Conservation (phyloP, 2,113 vertebrate species). For the Zapus hudsonius region DNA sequence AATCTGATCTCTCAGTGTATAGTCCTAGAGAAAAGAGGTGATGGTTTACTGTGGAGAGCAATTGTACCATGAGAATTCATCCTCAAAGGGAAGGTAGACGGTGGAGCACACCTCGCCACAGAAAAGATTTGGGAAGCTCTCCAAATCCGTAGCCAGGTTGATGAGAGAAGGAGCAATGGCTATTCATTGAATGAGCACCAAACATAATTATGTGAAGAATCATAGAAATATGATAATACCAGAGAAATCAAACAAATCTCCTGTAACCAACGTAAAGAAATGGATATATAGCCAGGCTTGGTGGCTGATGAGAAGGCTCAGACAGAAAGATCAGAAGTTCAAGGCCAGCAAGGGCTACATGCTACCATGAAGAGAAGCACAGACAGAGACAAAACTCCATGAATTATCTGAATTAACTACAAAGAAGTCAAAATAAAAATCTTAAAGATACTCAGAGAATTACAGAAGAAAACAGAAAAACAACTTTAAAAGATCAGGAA, state of each 20-base stretch:
- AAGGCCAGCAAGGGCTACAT: neutral
- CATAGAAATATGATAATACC: neutral
- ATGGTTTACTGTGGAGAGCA: no score
- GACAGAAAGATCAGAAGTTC: no score
- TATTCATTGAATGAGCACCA: neutral
- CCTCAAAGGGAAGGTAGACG: no score
- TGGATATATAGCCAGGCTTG: neutral
- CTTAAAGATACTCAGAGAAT: neutral
- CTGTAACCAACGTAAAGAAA: neutral
- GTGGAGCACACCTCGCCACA: neutral
- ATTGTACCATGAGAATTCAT: neutral
- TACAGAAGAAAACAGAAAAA: neutral
- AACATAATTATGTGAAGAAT: neutral
- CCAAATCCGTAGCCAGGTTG: neutral
- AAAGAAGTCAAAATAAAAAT: neutral
- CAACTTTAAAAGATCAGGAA: neutral
- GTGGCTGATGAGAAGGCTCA: no score
- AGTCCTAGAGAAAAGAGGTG: neutral
- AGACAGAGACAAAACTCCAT: neutral
- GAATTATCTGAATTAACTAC: neutral
- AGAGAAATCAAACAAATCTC: neutral
- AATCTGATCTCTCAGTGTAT: neutral
- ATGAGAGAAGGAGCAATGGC: neutral
- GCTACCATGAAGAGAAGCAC: neutral
- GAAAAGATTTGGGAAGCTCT: neutral